A percentile compares a stretch with the other conserved stretches of the same genome.
phyloP scores from a whole-genome alignment of 2,797 vertebrate genomes.

The Chromis chromis region DNA sequence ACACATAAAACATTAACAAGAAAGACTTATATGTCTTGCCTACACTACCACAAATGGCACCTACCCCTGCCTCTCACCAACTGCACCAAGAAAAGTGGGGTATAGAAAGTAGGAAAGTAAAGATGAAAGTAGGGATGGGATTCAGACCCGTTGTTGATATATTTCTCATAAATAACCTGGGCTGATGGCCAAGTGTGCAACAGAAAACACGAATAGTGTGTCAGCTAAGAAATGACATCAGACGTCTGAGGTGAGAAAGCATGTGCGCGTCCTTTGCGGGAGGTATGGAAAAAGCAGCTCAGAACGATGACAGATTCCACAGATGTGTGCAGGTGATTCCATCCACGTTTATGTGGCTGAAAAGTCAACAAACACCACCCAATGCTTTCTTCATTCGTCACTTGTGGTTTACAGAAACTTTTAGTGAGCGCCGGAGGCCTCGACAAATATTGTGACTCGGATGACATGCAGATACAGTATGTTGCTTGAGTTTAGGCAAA shows the following conservation, averaged over 20 bases:
- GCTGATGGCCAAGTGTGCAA: not conserved
- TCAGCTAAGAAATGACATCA: conserved; percentile 33
- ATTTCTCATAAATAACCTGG: conserved; percentile 3
- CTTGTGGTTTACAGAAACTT: not conserved
- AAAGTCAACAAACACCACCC: not conserved
- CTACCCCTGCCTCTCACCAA: too few relatives aligned
- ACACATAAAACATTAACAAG: too few relatives aligned
- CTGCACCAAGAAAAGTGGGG: too few relatives aligned
- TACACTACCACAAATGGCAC: too few relatives aligned
- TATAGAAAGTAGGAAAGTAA: too few relatives aligned
- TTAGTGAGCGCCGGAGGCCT: not conserved
- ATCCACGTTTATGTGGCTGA: conserved; percentile 4
- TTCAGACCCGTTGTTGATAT: too few relatives aligned
- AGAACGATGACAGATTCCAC: conserved; percentile 31
- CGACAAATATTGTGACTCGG: not conserved
- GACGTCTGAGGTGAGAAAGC: conserved; percentile 11
- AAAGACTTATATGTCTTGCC: too few relatives aligned
- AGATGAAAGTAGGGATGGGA: too few relatives aligned
- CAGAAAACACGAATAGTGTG: not conserved
- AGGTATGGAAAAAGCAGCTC: conserved; percentile 56
- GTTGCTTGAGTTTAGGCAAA: not conserved
- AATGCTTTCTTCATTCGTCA: not conserved
- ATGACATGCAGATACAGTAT: not conserved
- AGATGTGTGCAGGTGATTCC: conserved; percentile 20
- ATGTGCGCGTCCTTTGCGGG: conserved; percentile 8